Base-by-base conservation (phyloP, 2,888 invertebrate genomes). In the Microctonus hyperodae region DNA sequence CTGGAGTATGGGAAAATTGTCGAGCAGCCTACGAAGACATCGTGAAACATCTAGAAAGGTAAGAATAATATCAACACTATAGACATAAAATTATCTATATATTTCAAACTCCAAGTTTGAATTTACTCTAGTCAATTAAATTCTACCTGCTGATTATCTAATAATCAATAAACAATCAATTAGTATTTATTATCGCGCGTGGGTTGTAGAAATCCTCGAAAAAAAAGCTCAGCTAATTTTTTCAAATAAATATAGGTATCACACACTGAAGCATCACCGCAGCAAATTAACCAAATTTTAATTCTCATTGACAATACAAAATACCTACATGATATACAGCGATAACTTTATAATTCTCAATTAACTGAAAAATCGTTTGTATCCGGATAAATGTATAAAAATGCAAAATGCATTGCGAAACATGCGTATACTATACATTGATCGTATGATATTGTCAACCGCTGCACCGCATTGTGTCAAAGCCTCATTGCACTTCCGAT, bases 41-140 rank as follows among this genome's bases (percentile, higher is more conserved):
- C 86, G 95, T 95, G 78, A 96, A 95, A 88, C 95, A 95, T 85
- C 90, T 96, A 84, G 95, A 95, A 89, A 93, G 96, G 92, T 94
- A 91, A 88, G 92, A 85, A 69, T 37, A 22, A 55, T 10, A 13
- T 40, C 25, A 13, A 53, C n/a, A 28, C 13, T n/a, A n/a, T n/a
- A n/a, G n/a, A n/a, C n/a, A n/a, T n/a, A n/a, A n/a, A n/a, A n/a
- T n/a, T n/a, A n/a, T n/a, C n/a, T n/a, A n/a, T n/a, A n/a, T n/a
- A n/a, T n/a, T n/a, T n/a, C n/a, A n/a, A n/a, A n/a, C n/a, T n/a
- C n/a, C n/a, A n/a, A n/a, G n/a, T n/a, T n/a, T n/a, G n/a, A n/a
- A n/a, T n/a, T n/a, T n/a, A n/a, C n/a, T n/a, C n/a, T n/a, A n/a
- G n/a, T n/a, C n/a, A n/a, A n/a, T n/a, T n/a, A n/a, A n/a, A n/a